These are phyloP conservation scores for Eudasyphora cyanicolor DNA, from an alignment of 2,888 invertebrate species.

Conservation along the genomic window DNA sequence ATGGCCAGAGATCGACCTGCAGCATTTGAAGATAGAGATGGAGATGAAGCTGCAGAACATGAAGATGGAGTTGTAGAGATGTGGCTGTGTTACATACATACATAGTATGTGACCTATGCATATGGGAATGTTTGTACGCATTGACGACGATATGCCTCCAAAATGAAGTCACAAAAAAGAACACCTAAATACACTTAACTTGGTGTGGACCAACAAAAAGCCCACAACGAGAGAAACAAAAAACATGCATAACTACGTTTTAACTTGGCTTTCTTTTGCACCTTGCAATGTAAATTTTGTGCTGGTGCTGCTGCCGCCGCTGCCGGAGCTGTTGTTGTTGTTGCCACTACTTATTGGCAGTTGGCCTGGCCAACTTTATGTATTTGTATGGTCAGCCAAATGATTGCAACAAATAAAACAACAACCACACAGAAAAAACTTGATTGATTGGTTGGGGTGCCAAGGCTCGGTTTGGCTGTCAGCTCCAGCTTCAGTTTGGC, in stretches of 20 bases:
- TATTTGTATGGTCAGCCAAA: conserved; percentile 32
- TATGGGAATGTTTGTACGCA: not conserved
- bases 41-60: conserved; percentile 4
- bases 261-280: conserved; percentile 66
- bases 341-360: not conserved
- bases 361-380: conserved; percentile 4
- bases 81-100: conserved; percentile 36
- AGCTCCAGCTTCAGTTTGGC: not conserved
- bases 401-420: conserved; percentile 8
- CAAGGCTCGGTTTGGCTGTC: conserved; percentile 32
- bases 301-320: conserved; percentile 42
- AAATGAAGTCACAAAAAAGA: conserved; percentile 1
- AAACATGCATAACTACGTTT: conserved; percentile 50
- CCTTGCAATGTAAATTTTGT: conserved; percentile 76
- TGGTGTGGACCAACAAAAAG: conserved; percentile 44
- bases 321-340: too few relatives aligned
- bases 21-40: not conserved
- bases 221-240: conserved; percentile 18
- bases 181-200: conserved; percentile 46
- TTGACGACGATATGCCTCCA: not conserved
- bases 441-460: conserved; percentile 75
- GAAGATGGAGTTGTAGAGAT: conserved; percentile 31
- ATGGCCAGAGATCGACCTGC: too few relatives aligned
- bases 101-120: conserved; percentile 10
- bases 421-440: too few relatives aligned